Evolutionary conservation across 2,888 invertebrate species (phyloP).

Genomic region (Glyphotaelius pellucidus): DNA sequence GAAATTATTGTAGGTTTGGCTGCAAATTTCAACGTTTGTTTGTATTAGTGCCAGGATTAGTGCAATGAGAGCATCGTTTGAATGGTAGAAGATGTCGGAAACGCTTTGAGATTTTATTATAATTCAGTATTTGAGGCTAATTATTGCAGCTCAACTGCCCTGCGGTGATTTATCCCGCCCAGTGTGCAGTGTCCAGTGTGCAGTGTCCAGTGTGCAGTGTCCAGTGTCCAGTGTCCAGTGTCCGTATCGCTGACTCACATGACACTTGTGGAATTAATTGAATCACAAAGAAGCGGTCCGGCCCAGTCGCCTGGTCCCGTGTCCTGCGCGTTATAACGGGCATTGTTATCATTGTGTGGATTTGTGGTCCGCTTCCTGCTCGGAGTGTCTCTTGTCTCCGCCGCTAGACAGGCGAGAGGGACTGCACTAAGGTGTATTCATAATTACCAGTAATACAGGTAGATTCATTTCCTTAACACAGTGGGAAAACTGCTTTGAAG

Average conservation of each 20-base stretch:
- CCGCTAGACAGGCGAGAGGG: not conserved
- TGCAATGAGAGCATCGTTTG: too few species aligned
- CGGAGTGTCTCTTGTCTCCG: not conserved
- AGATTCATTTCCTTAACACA: not conserved
- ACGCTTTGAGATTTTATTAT: too few species aligned
- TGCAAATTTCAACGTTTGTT: too few species aligned
- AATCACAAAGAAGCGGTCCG: not conserved
- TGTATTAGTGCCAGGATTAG: too few species aligned
- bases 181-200: not conserved
- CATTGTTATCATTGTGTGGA: not conserved
- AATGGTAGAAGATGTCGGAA: too few species aligned
- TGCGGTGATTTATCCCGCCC: not conserved
- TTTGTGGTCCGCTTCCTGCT: not conserved
- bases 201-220: not conserved
- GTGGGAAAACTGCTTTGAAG: not conserved
- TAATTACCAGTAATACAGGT: not conserved
- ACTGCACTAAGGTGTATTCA: not conserved
- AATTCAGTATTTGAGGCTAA: too few species aligned
- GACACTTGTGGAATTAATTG: conserved; percentile 12
- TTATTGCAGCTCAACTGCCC: not conserved
- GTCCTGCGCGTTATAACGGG: not conserved
- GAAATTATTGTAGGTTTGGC: too few species aligned
- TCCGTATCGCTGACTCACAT: not conserved
- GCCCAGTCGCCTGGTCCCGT: not conserved
- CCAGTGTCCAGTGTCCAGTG: not conserved